A percentile compares a stretch with the other conserved stretches of the same genome.
Evolutionary conservation across 2,113 vertebrate species (phyloP).

Genomic region (Maccullochella peelii): DNA sequence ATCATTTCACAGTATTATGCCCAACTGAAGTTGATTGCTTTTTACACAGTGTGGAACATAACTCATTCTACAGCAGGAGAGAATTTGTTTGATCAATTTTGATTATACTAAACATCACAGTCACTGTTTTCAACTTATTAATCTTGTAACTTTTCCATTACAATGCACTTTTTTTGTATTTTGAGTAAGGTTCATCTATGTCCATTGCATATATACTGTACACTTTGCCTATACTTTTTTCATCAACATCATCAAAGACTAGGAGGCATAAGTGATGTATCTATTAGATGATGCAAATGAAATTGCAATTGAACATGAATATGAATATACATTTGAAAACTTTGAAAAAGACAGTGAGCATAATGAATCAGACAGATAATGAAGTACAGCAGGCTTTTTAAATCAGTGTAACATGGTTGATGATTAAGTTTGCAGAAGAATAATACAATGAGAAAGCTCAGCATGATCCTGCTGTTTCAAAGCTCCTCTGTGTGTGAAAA

Average conservation of each 20-base stretch:
- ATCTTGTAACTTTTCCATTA: background rate
- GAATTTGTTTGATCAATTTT: conserved; percentile 18
- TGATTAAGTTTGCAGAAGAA: conserved; percentile 15
- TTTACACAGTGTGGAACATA: background rate
- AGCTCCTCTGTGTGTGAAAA: background rate
- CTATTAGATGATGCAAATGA: background rate
- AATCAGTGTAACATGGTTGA: conserved; percentile 1
- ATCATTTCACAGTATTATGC: conserved; percentile 29
- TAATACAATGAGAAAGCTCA: background rate
- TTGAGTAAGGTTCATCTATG: background rate
- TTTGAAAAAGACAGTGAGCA: background rate
- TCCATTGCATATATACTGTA: background rate
- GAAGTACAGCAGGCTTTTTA: background rate
- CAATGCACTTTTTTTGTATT: background rate
- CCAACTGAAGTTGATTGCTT: conserved; percentile 10
- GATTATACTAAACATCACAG: background rate
- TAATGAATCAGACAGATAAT: background rate
- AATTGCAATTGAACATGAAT: background rate
- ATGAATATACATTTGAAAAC: conserved; percentile 11
- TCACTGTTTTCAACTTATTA: background rate
- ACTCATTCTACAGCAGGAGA: conserved; percentile 6
- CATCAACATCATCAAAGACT: conserved; percentile 34
- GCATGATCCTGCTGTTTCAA: background rate
- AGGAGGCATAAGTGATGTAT: conserved; percentile 17
- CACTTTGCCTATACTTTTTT: background rate